Conservation (phyloP, 2,113 vertebrate species). For the Mugil cephalus region DNA sequence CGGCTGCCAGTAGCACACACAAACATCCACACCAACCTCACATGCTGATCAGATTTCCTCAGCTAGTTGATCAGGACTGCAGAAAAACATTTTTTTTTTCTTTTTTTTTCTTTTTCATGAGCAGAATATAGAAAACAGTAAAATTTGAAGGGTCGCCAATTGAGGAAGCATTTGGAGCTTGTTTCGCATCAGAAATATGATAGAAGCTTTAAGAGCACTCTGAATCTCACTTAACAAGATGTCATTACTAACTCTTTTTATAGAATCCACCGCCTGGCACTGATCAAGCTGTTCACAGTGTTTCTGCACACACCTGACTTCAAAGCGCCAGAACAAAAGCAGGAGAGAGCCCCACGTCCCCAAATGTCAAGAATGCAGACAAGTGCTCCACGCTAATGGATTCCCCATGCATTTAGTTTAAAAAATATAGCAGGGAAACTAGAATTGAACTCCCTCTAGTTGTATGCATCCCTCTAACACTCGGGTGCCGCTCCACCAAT, state of each 20-base stretch:
- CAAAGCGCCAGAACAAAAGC: conserved; percentile 47
- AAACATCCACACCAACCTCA: not conserved
- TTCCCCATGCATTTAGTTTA: conserved; percentile 23
- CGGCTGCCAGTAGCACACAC: conserved; percentile 31
- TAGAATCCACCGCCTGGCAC: conserved; percentile 5
- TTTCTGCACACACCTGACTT: conserved; percentile 7
- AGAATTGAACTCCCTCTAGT: not conserved
- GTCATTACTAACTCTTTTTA: not conserved
- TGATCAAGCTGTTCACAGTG: not conserved
- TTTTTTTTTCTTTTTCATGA: not conserved
- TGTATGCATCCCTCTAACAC: too few species aligned
- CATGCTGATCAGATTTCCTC: conserved; percentile 42
- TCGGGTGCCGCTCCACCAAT: too few species aligned
- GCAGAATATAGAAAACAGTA: not conserved
- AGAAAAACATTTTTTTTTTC: not conserved
- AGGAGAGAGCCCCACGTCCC: not conserved
- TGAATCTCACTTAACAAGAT: conserved; percentile 5
- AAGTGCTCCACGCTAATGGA: conserved; percentile 36
- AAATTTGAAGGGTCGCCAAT: conserved; percentile 3
- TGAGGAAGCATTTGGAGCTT: conserved; percentile 17
- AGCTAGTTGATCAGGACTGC: conserved; percentile 55
- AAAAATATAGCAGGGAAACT: conserved; percentile 10
- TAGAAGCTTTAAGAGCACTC: conserved; percentile 35
- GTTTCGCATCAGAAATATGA: conserved; percentile 25
- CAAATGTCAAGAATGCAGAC: not conserved